Evolutionary conservation across 2,797 vertebrate genomes (phyloP).

Genomic region (Peromyscus aztecus): DNA sequence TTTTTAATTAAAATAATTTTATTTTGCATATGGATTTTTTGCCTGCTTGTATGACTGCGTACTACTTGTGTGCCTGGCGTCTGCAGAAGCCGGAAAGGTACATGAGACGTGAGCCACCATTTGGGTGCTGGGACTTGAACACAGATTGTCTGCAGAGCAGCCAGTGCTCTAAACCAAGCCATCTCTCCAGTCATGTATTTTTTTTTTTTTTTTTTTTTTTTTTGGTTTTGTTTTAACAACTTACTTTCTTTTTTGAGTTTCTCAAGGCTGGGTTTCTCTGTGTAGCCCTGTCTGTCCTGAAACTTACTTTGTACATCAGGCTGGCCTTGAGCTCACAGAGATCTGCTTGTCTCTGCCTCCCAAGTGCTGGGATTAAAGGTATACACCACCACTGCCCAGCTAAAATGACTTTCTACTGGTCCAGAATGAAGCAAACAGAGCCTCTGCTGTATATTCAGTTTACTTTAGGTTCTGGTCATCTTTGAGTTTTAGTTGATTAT

Average conservation of each 20-base stretch:
- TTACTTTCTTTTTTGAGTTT: neutral
- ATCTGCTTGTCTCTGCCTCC: neutral
- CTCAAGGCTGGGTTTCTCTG: neutral
- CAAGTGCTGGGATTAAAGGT: neutral
- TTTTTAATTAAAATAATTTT: neutral
- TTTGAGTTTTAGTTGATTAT: slow-evolving; percentile 38
- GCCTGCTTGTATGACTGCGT: neutral
- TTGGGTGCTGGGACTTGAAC: neutral
- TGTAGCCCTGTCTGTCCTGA: neutral
- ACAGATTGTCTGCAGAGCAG: neutral
- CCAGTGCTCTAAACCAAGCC: neutral
- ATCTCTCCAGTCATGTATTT: neutral
- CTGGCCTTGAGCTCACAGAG: neutral
- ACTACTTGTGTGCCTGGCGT: neutral
- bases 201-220: no score
- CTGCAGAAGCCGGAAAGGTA: neutral
- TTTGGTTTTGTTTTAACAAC: neutral
- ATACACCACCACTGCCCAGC: neutral
- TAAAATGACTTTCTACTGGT: neutral
- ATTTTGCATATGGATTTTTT: neutral
- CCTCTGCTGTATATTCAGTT: neutral
- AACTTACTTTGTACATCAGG: neutral
- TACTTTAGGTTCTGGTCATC: neutral
- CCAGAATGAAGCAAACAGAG: neutral
- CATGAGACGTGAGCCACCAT: neutral